Percentiles rank a stretch among this genome's conserved stretches.
Evolutionary conservation across 2,797 vertebrate genomes (phyloP).

Genomic region (Pseudomugil tenellus): DNA sequence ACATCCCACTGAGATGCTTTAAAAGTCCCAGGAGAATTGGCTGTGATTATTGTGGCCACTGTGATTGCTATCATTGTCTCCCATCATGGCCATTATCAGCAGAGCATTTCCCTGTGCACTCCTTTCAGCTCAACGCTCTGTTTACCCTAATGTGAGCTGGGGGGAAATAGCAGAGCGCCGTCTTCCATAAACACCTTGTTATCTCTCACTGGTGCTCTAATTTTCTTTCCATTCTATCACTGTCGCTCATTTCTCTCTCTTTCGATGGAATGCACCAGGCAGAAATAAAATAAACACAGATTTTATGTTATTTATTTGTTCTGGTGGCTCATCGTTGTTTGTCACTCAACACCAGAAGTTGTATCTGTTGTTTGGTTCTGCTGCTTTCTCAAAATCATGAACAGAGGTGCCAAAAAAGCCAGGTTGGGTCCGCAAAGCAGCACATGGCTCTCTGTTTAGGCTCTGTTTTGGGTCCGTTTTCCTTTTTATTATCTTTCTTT

Average conservation of each 20-base stretch:
- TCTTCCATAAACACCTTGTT: slow-evolving; percentile 81
- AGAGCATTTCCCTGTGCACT: slow-evolving; percentile 64
- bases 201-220: slow-evolving; percentile 75
- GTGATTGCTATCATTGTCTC: slow-evolving; percentile 79
- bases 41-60: slow-evolving; percentile 77
- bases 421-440: slow-evolving; percentile 33
- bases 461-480: slow-evolving; percentile 32
- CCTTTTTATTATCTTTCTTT: slow-evolving; percentile 40
- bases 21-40: slow-evolving; percentile 65
- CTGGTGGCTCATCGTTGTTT: slow-evolving; percentile 30
- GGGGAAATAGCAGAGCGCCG: slow-evolving; percentile 57
- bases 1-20: slow-evolving; percentile 46
- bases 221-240: slow-evolving; percentile 72
- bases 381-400: slow-evolving; percentile 26
- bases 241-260: slow-evolving; percentile 47
- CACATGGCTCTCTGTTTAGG: slow-evolving; percentile 38
- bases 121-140: slow-evolving; percentile 68
- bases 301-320: slow-evolving; percentile 46
- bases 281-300: slow-evolving; percentile 37
- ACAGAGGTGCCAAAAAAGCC: slow-evolving; percentile 37
- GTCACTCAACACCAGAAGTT: slow-evolving; percentile 24
- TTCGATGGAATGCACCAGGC: slow-evolving; percentile 21
- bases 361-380: slow-evolving; percentile 27
- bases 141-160: slow-evolving; percentile 77
- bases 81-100: slow-evolving; percentile 76